Base-by-base conservation (phyloP, 2,888 invertebrate species). In the Cenopis cana region DNA sequence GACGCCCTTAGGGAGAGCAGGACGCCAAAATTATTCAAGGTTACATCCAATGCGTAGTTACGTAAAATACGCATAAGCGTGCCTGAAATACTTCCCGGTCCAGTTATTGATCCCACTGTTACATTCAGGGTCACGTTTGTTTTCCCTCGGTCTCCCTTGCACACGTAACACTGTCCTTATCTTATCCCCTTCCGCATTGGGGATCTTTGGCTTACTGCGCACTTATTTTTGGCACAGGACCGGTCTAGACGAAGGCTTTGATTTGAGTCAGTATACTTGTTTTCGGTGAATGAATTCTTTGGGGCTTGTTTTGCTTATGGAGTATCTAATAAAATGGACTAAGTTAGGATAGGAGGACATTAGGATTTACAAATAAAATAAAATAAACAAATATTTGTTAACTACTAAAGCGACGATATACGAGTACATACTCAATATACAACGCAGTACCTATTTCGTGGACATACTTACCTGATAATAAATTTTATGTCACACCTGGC, bases 51-150 rank as follows among this genome's bases (percentile, higher is more conserved):
- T 67, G 52, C 55, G 41, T 41, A 59, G 59, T 71, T 67, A 71
- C 71, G 71, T 61, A 66, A 71, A 57, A 56, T 66, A 74, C 56
- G 68, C 54, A 54, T 56, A 69, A 54, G 72, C 69, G 55, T 66
- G 56, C 52, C 71, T 18, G 20, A 29, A 18, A 14, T 20, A n/a
- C 29, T 29, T 65, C 75, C 69, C 36, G 66, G 62, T 73, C 77
- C 77, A 75, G 69, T 74, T 88, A 88, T 87, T 83, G 87, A 89
- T 88, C 86, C 74, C 64, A n/a, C 75, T 65, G 65, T 79, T 80
- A 81, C 84, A 79, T 85, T 88, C 89, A 89, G 79, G 89, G 89
- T 87, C 88, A 86, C 76, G 18, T 74, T 80, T 89, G 86, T 89
- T 88, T 86, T 82, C 80, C 71, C 69, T 54, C 73, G 64, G n/a